Evolutionary conservation across 2,113 vertebrate species (phyloP), one percentile per base, ranked within the genome.

Genomic region (Cyanoliseus patagonus): DNA sequence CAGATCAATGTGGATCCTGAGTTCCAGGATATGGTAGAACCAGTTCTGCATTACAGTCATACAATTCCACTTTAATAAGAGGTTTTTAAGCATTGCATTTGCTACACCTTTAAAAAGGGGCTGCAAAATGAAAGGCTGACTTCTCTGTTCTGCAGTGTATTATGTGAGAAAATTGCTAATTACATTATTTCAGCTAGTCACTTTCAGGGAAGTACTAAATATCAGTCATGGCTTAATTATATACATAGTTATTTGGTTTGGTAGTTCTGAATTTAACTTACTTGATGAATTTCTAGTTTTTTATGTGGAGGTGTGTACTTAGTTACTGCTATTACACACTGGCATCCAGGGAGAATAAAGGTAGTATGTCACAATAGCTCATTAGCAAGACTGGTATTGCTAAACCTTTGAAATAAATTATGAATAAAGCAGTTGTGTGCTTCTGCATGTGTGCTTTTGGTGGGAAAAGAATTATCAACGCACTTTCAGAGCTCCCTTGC

Each of bases 361-460:
- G 35, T 24, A n/a, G 39, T 90, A 24, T n/a, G 17, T 86, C 41
- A 82, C 70, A 88, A 27, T 55, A 74, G 64, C 49, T 90, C 57
- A 61, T 83, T 72, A 88, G 42, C 66, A 61, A 80, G 62, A 61
- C 53, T 59, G 30, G 16, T 88, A 42, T 41, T 75, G 57, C 80
- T 51, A 75, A 94, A 31, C 42, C 39, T 95, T n/a, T 55, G 69
- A 47, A 81, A 84, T 86, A 94, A 91, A 94, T 83, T 62, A 92
- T 83, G 79, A 74, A 94, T 81, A 86, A 90, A 91, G 41, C 20
- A 84, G 72, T 25, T 55, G n/a, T 81, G 39, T 92, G 76, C 44
- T 90, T 88, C 57, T 92, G 10, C 27, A 19, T 72, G 66, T 42
- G 4, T 91, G 80, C 19, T 85, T 94, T 84, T 91, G 63, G 66